Evolutionary conservation across 1,140 invertebrate genomes (phyloP).

Genomic region (Tetraneura akinire): DNA sequence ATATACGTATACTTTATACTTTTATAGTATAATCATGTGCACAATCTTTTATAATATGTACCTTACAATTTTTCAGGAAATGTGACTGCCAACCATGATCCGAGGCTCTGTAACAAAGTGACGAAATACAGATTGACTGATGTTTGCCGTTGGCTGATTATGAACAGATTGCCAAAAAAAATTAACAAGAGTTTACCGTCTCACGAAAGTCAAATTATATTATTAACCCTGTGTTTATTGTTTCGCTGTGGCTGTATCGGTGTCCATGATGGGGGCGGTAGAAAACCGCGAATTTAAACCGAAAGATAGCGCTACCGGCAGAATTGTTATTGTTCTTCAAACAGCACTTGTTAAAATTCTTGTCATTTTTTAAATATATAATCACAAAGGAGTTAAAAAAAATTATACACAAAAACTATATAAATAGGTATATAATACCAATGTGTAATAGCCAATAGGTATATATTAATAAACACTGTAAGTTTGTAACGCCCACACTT

Average conservation of each 20-base stretch:
- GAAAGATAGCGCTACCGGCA: slow-evolving; percentile 37
- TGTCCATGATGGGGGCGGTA: slow-evolving; percentile 36
- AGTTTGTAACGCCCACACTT: neutral
- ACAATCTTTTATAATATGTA: neutral
- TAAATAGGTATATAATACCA: too few species aligned
- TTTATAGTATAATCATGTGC: neutral
- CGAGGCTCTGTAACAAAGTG: slow-evolving; percentile 26
- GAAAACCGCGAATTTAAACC: neutral
- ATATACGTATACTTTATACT: neutral
- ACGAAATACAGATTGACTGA: neutral
- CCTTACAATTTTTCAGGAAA: slow-evolving; percentile 30
- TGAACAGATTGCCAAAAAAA: slow-evolving; percentile 8
- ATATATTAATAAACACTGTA: too few species aligned
- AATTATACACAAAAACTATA: neutral
- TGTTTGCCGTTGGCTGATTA: neutral
- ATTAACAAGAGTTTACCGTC: neutral
- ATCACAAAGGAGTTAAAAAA: neutral
- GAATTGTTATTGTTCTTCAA: slow-evolving; percentile 10
- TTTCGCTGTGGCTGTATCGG: slow-evolving; percentile 12
- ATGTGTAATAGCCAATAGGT: neutral
- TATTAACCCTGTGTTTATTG: slow-evolving; percentile 11
- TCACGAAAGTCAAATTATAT: neutral
- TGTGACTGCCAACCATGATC: slow-evolving; percentile 40
- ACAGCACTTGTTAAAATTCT: neutral
- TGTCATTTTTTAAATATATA: slow-evolving; percentile 15